Conservation (phyloP, 2,888 invertebrate species). For the Sycophila texana region DNA sequence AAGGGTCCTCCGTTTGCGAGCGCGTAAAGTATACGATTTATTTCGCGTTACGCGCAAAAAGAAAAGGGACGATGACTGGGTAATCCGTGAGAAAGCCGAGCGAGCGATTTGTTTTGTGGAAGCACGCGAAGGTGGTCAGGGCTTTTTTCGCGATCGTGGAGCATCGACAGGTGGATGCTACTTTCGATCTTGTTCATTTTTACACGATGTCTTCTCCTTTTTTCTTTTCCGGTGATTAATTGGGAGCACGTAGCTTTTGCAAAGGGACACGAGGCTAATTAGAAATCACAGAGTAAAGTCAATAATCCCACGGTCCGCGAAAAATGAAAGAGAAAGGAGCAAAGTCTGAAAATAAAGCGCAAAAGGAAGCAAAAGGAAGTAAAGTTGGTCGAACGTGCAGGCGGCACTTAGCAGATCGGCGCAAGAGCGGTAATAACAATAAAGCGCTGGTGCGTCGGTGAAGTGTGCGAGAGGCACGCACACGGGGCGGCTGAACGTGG, state of each 20-base stretch:
- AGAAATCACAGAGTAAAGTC: not conserved
- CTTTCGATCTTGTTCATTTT: not conserved
- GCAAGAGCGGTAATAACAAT: slow-evolving; percentile 33
- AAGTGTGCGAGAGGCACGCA: not conserved
- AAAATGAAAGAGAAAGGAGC: not conserved
- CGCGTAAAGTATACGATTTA: slow-evolving; percentile 19
- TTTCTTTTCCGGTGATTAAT: not conserved
- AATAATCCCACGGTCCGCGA: not conserved
- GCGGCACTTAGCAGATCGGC: slow-evolving; percentile 26
- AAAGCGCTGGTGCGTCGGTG: slow-evolving; percentile 22
- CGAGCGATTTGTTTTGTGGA: not conserved
- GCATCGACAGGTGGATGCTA: not conserved
- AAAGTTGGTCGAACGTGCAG: not conserved
- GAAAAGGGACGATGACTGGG: slow-evolving; percentile 19
- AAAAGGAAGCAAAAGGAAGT: not conserved
- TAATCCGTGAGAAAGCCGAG: slow-evolving; percentile 39
- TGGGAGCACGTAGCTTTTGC: no score
- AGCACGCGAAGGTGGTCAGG: not conserved
- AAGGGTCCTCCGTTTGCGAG: not conserved
- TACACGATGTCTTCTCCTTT: not conserved
- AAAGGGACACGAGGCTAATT: not conserved
- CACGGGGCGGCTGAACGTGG: not conserved
- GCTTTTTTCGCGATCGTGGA: not conserved
- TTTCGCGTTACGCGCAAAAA: slow-evolving; percentile 10
- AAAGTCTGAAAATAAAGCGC: not conserved